Percentiles rank a stretch among this genome's conserved stretches.
Conservation (phyloP, 2,797 vertebrate genomes). For the Malacoctenus gilli region DNA sequence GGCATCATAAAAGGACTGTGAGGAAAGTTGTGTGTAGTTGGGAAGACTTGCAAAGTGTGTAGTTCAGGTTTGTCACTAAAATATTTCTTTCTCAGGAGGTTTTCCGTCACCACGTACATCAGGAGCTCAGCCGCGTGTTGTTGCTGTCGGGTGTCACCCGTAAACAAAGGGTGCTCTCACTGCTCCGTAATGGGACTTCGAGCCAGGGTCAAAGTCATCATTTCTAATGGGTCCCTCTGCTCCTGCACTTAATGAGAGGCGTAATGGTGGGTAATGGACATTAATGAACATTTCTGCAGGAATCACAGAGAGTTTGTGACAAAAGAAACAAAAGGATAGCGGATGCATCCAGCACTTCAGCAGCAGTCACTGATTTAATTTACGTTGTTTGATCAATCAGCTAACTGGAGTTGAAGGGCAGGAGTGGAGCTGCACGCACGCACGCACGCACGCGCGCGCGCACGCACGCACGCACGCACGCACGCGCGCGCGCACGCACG, state of each 20-base stretch:
- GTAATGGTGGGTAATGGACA: conserved; percentile 74
- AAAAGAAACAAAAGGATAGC: conserved; percentile 62
- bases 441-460: conserved; percentile 6
- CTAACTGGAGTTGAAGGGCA: conserved; percentile 59
- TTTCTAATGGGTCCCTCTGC: conserved; percentile 64
- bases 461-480: not conserved
- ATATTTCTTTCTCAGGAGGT: too few species aligned
- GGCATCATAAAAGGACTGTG: too few species aligned
- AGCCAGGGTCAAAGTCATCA: conserved; percentile 68
- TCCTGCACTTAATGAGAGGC: conserved; percentile 52
- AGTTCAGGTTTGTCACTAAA: too few species aligned
- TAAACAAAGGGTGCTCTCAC: conserved; percentile 55
- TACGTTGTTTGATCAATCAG: conserved; percentile 54
- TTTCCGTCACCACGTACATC: not conserved
- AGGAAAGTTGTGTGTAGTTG: too few species aligned
- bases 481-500: not conserved
- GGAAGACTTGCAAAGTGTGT: too few species aligned
- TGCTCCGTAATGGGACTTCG: conserved; percentile 59
- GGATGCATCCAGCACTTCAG: conserved; percentile 42
- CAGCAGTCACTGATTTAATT: conserved; percentile 48
- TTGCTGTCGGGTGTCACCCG: conserved; percentile 29
- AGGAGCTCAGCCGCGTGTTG: conserved; percentile 10
- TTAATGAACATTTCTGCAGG: conserved; percentile 69
- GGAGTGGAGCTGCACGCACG: conserved; percentile 9
- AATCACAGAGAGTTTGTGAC: conserved; percentile 50